Evolutionary conservation across 2,888 invertebrate genomes (phyloP), one percentile per base, ranked within the genome.

Genomic region (Drosophila prostipennis): DNA sequence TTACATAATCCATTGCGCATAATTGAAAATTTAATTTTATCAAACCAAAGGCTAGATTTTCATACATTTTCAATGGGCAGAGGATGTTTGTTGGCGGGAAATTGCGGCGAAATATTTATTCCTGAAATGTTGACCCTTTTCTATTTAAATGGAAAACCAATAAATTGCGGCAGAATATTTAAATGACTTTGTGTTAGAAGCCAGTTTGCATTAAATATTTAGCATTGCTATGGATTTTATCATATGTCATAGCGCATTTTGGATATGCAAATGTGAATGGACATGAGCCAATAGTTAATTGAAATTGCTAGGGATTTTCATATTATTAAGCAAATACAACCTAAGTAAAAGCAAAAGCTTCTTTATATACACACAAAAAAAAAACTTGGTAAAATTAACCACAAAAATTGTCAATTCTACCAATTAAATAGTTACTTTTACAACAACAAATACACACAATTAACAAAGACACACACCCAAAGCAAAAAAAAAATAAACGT

Each of bases 21-120:
- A 77, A 79, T 85, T 82, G 72, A 56, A 74, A 70, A 76, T 78
- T 76, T 67, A 68, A 73, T 80, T 84, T 65, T 52, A 16, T 23
- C 42, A 55, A 53, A 65, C 37, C 63, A 42, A n/a, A 55, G 34
- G 26, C 19, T 42, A 34, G 69, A 37, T 53, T 68, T 51, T 11
- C 51, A 19, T 14, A 14, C 19, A 39, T 60, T 43, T 54, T 19
- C 55, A 16, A 61, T 48, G 19, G 6, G 7, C n/a, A 46, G 14
- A 29, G 10, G 29, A 10, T 29, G 29, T 5, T 11, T 60, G 29
- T 32, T 14, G 46, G 13, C 19, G 8, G 32, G 46, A 39, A 39
- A 52, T 52, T 37, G 37, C 23, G 23, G 10, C 19, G 10, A n/a
- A 29, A 46, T 36, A 37, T 60, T 19, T n/a, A n/a, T n/a, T n/a